phyloP scores from a whole-genome alignment of 2,888 invertebrate species.

The Creontiades dilutus region DNA sequence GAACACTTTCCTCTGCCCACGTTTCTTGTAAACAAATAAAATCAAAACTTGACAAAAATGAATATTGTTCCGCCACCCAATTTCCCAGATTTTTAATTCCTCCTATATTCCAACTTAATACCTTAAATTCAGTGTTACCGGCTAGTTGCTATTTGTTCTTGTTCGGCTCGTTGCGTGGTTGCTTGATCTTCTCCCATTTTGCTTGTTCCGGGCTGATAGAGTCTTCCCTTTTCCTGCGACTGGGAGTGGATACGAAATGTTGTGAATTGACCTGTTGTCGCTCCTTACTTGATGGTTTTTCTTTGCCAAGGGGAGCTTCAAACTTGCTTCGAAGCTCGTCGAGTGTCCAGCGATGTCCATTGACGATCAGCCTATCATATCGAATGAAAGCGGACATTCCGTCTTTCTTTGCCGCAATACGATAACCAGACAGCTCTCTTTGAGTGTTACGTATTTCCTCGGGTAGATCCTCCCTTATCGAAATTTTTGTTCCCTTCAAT shows the following conservation, averaged over 20 bases:
- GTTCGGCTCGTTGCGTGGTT: neutral
- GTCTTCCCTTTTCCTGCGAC: no score
- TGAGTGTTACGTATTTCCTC: neutral
- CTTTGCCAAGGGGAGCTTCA: no score
- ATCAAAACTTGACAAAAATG: no score
- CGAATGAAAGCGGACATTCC: conserved; percentile 38
- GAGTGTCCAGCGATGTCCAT: conserved; percentile 18
- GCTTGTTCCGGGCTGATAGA: no score
- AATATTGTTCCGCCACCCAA: no score
- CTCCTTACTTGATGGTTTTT: no score
- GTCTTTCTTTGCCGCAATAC: conserved; percentile 9
- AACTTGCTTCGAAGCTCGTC: conserved; percentile 33
- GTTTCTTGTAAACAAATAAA: no score
- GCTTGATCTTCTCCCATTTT: no score
- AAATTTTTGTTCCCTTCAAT: conserved; percentile 37
- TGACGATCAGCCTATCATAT: conserved; percentile 28
- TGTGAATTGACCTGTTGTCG: no score
- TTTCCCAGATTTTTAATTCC: no score
- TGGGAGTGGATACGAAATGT: no score
- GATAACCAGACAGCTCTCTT: conserved; percentile 7
- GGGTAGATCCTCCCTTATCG: conserved; percentile 25
- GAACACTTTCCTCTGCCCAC: no score
- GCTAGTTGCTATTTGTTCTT: neutral
- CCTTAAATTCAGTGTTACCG: neutral
- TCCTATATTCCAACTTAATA: neutral